These are phyloP conservation scores for Elephantulus edwardii DNA, from an alignment of 2,113 vertebrate genomes.

Conservation along the genomic window DNA sequence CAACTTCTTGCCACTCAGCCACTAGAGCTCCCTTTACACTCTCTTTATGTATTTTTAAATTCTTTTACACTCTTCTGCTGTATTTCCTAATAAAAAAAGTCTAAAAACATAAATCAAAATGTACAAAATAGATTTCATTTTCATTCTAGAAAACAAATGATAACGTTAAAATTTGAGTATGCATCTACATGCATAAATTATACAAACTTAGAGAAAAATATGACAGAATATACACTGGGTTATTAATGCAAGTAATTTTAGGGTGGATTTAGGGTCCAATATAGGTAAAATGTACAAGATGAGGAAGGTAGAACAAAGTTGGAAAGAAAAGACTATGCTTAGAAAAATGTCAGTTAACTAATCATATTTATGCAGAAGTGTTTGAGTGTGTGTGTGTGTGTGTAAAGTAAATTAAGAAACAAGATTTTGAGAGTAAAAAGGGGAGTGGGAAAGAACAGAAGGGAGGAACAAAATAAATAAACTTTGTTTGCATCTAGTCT, in stretches of 20 bases:
- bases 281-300: not conserved
- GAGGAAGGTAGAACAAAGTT: not conserved
- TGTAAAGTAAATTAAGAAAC: not conserved
- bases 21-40: too few relatives aligned
- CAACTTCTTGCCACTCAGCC: too few relatives aligned
- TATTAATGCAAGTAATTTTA: not conserved
- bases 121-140: conserved; percentile 7
- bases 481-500: not conserved
- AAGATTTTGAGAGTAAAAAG: not conserved
- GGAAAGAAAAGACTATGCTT: not conserved
- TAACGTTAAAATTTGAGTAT: not conserved
- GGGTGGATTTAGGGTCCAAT: not conserved
- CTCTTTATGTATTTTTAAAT: not conserved
- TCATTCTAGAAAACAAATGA: not conserved
- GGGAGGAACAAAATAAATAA: not conserved
- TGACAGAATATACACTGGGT: too few relatives aligned
- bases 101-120: conserved; percentile 19
- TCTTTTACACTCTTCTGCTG: not conserved
- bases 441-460: not conserved
- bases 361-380: not conserved
- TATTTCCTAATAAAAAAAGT: not conserved
- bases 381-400: not conserved
- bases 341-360: not conserved
- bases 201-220: not conserved
- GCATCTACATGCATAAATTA: not conserved